Base-by-base conservation (phyloP, 2,113 vertebrate genomes). In the Chauna torquata region DNA sequence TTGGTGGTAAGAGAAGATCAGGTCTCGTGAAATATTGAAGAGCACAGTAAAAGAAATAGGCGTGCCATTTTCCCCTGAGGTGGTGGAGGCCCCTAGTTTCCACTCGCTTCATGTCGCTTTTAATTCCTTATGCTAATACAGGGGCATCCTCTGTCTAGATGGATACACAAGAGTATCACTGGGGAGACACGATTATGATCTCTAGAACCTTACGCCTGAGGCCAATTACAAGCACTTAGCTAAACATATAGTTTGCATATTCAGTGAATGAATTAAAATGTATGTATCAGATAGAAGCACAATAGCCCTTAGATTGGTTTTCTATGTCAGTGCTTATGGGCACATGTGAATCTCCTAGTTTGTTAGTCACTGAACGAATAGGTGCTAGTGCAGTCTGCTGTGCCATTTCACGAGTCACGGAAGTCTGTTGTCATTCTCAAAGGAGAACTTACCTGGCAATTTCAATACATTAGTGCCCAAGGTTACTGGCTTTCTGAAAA, bases 211-310 rank as follows among this genome's bases (percentile, higher is more conserved):
- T 94, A 83, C 58, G 92, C 66, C 81, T 75, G 83, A 83, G 87
- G 70, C 69, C 36, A 90, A 50, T 84, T 91, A 79, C 27, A 65
- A 88, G 54, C 20, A 22, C 61, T 89, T 87, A 58, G 28, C 65
- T 93, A 80, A 93, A 86, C 66, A 77, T 16, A 78, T 38, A 77
- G 40, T 88, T 85, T 91, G 74, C 76, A 47, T 89, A 93, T 81
- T 84, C 42, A 71, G n/a, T 59, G 76, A 82, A 68, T 32, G 9
- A 88, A 91, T 93, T 94, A 82, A 77, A 92, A 76, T 58, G 27
- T 19, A 45, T 16, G 30, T 44, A 36, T 68, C 6, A 1, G n/a
- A 49, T 24, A 47, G 52, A 83, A 80, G 38, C 32, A n/a, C 9
- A 23, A 55, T 28, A 17, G 36, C 40, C 15, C 52, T 79, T 44